Evolutionary conservation across 1,140 invertebrate genomes (phyloP), one percentile per base, ranked within the genome.

Genomic region (Amphibalanus amphitrite): DNA sequence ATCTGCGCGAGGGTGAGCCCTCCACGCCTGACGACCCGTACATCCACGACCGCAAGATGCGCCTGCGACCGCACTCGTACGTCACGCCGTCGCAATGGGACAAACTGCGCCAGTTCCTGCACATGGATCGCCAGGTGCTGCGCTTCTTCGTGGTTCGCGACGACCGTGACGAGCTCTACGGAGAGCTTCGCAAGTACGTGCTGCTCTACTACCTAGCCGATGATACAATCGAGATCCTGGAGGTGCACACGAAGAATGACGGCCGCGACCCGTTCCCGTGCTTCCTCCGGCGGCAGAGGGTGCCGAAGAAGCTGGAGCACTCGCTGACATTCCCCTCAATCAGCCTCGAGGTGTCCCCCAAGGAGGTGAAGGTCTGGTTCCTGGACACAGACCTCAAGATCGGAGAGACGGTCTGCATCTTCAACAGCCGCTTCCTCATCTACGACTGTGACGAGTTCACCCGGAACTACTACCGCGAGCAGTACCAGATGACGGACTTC

Each of bases 131-230:
- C 74, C 85, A 90, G 77, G 86, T 93, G 65, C 81, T 92, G 30
- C 85, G 91, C 75, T 96, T 97, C 79, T 88, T 86, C 75, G 92
- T 88, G 29, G 91, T 91, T 75, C 96, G 93, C 93, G 92, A 96
- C 78, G 92, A 96, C 78, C 83, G 87, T 25, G 40, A 26, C 20
- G 70, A 72, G 70, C 72, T 71, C 1, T 86, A 87, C 78, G 88
- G 92, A 40, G 82, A 85, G 40, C 77, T 92, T n/a, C 86, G 91
- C 74, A 81, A 89, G 75, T 79, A 92, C 4, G 86, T 90, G 75
- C 81, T 93, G 8, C 84, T 86, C 79, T 96, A 92, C 79, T 95
- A 90, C 79, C 81, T 96, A 23, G 85, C 88, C 0, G 92, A 97
- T 79, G 89, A 93, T 77, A 95, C 91, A 0, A 87, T 96, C 26